Evolutionary conservation across 2,888 invertebrate genomes (phyloP).

Genomic region (Eugnorisma glareosa): DNA sequence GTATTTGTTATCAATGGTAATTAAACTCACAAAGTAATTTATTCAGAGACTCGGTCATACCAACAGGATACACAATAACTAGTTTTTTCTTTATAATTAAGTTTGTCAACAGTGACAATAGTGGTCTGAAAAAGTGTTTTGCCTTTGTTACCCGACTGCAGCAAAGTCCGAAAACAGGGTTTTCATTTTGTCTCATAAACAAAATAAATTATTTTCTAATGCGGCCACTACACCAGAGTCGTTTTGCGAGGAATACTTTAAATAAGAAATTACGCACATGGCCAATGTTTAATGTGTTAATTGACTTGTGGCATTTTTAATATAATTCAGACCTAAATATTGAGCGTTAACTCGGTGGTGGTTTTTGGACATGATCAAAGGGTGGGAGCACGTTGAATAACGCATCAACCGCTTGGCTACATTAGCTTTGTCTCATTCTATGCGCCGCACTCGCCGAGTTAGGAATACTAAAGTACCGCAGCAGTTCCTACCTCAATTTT

Average conservation of each 20-base stretch:
- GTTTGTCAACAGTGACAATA: background rate
- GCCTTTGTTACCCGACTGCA: background rate
- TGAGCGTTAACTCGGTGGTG: background rate
- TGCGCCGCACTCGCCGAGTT: background rate
- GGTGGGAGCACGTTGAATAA: background rate
- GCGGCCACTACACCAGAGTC: background rate
- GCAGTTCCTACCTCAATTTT: background rate
- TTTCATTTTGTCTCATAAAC: background rate
- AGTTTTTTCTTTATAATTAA: background rate
- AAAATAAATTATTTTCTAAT: background rate
- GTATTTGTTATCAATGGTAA: background rate
- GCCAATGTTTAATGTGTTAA: background rate
- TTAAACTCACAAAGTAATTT: background rate
- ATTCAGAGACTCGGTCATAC: background rate
- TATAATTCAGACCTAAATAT: too few species aligned
- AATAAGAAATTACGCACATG: background rate
- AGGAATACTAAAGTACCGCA: background rate
- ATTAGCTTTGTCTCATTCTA: background rate
- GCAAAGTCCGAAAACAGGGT: background rate
- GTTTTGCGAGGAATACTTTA: background rate
- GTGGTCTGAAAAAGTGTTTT: background rate
- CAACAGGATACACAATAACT: background rate
- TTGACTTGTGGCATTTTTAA: background rate
- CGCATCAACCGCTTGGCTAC: background rate
- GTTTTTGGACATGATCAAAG: background rate